phyloP scores from a whole-genome alignment of 1,140 invertebrate genomes.

The Brachionus paranguensis region DNA sequence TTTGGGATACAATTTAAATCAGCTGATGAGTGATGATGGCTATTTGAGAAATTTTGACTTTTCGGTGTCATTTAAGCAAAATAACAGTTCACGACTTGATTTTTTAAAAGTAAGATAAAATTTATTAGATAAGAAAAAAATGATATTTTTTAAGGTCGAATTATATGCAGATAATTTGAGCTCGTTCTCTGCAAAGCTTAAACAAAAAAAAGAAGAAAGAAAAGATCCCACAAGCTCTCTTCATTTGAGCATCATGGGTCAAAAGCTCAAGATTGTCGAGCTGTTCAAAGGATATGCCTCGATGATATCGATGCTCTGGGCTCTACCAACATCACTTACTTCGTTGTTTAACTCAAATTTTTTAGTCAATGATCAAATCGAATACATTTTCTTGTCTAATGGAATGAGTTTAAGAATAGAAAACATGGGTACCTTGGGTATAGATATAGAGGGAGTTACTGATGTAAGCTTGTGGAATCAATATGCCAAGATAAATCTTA shows the following conservation, averaged over 20 bases:
- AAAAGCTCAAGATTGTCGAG: neutral
- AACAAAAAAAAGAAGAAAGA: neutral
- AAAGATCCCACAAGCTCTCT: neutral
- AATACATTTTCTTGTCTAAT: neutral
- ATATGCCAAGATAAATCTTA: constrained; percentile 4
- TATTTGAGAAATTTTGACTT: constrained; percentile 8
- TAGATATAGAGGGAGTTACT: neutral
- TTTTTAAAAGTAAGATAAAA: neutral
- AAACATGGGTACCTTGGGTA: neutral
- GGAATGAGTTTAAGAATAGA: neutral
- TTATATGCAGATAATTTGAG: neutral
- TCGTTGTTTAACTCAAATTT: neutral
- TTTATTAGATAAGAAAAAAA: neutral
- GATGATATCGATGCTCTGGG: neutral
- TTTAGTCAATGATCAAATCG: constrained; percentile 16
- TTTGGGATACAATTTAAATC: neutral
- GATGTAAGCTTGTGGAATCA: constrained; percentile 20
- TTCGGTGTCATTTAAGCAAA: neutral
- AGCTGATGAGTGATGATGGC: neutral
- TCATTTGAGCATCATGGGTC: constrained; percentile 19
- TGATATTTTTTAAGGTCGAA: neutral
- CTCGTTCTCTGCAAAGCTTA: neutral
- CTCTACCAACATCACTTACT: neutral
- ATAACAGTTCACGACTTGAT: neutral
- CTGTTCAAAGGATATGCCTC: neutral